phyloP scores from a whole-genome alignment of 2,888 invertebrate genomes.

The Cataglyphis albicans region DNA sequence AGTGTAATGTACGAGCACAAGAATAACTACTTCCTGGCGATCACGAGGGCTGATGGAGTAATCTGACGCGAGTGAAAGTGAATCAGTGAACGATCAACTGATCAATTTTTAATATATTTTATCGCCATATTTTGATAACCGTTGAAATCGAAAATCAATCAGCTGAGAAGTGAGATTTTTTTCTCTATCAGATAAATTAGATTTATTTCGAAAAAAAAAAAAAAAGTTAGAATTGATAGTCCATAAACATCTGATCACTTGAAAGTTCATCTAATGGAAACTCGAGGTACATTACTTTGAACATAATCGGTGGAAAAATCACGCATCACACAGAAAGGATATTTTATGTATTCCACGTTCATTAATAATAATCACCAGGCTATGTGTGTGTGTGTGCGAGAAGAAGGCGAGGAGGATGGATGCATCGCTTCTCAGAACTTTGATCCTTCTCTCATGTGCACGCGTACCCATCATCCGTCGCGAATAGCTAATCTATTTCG shows the following conservation, averaged over 20 bases:
- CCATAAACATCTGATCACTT: not conserved
- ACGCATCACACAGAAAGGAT: not conserved
- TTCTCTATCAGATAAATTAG: not conserved
- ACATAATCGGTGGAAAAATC: conserved; percentile 1
- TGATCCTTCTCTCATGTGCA: not conserved
- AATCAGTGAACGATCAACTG: conserved; percentile 7
- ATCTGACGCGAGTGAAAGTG: conserved; percentile 20
- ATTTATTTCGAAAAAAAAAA: not conserved
- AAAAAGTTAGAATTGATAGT: not conserved
- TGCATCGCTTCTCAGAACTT: not conserved
- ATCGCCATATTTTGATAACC: not conserved
- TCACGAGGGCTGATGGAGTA: conserved; percentile 1
- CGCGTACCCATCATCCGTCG: not conserved
- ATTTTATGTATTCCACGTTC: conserved; percentile 5
- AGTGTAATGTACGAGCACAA: conserved; percentile 1
- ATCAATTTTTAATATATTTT: not conserved
- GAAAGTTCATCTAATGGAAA: not conserved
- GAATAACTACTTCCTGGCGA: conserved; percentile 26
- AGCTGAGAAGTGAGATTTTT: not conserved
- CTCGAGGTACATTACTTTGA: not conserved
- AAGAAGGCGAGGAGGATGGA: not conserved
- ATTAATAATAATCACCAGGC: conserved; percentile 24
- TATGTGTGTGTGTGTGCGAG: not conserved
- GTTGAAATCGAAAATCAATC: not conserved
- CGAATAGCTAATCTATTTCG: conserved; percentile 26